Base-by-base conservation (phyloP, 2,797 vertebrate species). In the Cyclopterus lumpus region DNA sequence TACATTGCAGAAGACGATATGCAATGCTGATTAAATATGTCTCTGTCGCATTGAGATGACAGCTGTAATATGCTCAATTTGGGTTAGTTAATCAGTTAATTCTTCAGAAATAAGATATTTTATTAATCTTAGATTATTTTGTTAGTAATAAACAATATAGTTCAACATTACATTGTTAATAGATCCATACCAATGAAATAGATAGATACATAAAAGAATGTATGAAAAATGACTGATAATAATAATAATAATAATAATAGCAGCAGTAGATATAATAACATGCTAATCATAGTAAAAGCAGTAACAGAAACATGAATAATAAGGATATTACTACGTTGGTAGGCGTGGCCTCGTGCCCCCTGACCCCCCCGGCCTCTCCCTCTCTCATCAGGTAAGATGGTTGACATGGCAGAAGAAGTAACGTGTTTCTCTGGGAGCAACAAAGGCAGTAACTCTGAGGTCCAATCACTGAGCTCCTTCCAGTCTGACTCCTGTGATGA, bases 401-500 rank as follows among this genome's bases (percentile, higher is more conserved):
- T 94, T 58, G 97, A 98, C 89, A 95, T 97, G 86, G 88, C 94
- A 1, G 98, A 98, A 79, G 97, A 98, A 77, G 95, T 97, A 61
- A 97, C 96, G 3, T 97, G 97, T 93, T 98, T 98, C 90, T 94
- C 97, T 36, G 96, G 96, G 76, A 99, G 97, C 85, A 97, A 96
- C 93, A 98, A 96, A 94, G 97, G 97, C 86, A 97, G 96, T 87
- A 97, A 96, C 90, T 99, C 97, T 0, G 98, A 99, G 93, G 96
- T 97, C 75, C 97, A 99, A 61, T 99, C 97, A 1, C 95, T 98
- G 88, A 99, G 93, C 92, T 99, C 98, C 82, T 99, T 97, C 92
- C 97, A 97, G 88, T 99, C 97, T 0, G 98, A 99, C 82, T 98
- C 97, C 0, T 97, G 97, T 1, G 98, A 99, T 14, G 98, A 99